phyloP scores from a whole-genome alignment of 2,113 vertebrate genomes.

The Cavia aperea region DNA sequence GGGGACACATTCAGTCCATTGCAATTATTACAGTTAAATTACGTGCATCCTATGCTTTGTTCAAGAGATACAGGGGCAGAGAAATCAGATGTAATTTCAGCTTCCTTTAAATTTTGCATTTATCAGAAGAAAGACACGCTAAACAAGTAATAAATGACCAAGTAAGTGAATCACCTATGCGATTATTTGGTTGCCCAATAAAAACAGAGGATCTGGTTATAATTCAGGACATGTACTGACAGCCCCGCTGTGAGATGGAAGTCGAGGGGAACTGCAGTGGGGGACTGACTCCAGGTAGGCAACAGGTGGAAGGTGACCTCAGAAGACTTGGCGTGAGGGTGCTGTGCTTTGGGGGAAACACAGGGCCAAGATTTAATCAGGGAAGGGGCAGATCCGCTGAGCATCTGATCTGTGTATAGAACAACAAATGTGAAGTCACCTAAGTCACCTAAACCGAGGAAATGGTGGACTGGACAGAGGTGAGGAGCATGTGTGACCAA shows the following conservation, averaged over 20 bases:
- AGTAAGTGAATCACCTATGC: not conserved
- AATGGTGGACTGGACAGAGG: not conserved
- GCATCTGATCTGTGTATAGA: not conserved
- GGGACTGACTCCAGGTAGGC: not conserved
- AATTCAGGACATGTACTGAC: not conserved
- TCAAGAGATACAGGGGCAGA: not conserved
- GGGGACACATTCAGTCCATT: not conserved
- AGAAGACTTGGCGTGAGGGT: not conserved
- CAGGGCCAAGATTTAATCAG: not conserved
- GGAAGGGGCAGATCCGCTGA: not conserved
- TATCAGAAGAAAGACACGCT: not conserved
- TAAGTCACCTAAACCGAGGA: not conserved
- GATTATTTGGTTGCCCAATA: not conserved
- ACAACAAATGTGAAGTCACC: not conserved
- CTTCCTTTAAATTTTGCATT: constrained; percentile 6
- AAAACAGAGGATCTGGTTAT: not conserved
- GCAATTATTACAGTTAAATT: not conserved
- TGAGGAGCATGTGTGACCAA: not conserved
- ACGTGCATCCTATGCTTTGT: not conserved
- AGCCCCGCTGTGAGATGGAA: not conserved
- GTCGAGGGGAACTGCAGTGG: fast-evolving
- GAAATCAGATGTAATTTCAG: not conserved
- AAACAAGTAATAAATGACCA: not conserved
- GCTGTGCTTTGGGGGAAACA: not conserved
- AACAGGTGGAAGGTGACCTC: not conserved